Evolutionary conservation across 2,797 vertebrate species (phyloP).

Genomic region (Siniperca obscura): DNA sequence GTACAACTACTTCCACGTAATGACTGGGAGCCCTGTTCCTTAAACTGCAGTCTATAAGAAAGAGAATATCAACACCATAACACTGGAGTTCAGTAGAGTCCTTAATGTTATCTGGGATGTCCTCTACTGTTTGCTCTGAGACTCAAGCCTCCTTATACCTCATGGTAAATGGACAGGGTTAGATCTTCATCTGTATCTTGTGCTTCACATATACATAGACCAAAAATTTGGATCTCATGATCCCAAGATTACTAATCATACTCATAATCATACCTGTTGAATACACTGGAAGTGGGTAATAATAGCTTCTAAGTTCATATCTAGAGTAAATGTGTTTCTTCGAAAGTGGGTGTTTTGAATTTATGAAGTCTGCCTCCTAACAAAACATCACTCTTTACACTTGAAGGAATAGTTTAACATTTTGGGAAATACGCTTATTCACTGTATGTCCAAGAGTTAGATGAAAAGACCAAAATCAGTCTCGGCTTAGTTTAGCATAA

Average conservation of each 20-base stretch:
- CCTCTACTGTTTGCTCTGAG: slow-evolving; percentile 6
- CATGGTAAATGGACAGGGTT: not conserved
- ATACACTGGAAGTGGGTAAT: not conserved
- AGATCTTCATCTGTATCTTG: slow-evolving; percentile 10
- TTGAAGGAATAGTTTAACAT: not conserved
- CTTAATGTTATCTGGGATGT: not conserved
- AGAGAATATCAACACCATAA: not conserved
- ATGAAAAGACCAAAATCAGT: not conserved
- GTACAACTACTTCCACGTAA: slow-evolving; percentile 24
- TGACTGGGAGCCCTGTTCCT: slow-evolving; percentile 5
- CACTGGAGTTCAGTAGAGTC: not conserved
- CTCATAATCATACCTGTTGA: not conserved
- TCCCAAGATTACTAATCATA: not conserved
- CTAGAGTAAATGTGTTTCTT: not conserved
- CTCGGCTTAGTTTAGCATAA: not conserved
- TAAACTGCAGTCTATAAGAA: slow-evolving; percentile 9
- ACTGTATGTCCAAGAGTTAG: not conserved
- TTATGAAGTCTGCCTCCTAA: not conserved
- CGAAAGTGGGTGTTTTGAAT: not conserved
- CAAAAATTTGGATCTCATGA: too few species aligned
- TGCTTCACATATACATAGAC: too few species aligned
- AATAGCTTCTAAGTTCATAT: not conserved
- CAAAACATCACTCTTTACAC: not conserved
- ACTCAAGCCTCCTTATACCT: not conserved
- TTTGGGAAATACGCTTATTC: not conserved